Base-by-base conservation (phyloP, 2,113 vertebrate species). In the Pampusana beccarii region DNA sequence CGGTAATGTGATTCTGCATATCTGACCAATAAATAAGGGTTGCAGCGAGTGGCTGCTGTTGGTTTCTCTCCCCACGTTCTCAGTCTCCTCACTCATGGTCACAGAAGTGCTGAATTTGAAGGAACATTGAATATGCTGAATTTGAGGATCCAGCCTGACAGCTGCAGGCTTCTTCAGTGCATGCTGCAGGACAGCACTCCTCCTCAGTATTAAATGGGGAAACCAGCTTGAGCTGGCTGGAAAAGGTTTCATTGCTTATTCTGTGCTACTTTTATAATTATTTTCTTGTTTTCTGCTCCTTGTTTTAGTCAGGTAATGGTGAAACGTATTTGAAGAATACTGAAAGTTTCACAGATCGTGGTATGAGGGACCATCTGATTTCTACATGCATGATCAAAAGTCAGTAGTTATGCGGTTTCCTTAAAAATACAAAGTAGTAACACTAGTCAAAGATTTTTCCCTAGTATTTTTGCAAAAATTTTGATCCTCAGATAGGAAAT, bases 21-120 rank as follows among this genome's bases (percentile, higher is more conserved):
- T 97, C 87, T 95, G 94, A 98, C 97, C 97, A 95, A 97, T 58
- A 97, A 97, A 96, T 64, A 91, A 92, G 95, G 77, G 86, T 81
- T 78, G 2, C 58, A 87, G 42, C 12, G 16, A 48, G 31, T 67
- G 83, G 62, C 36, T 85, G 74, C 29, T 91, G 79, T 38, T 90
- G 80, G 78, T 91, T 95, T 93, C 62, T 87, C 36, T 75, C 84
- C 71, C 21, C 29, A 83, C 16, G 42, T 81, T 90, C 48, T 19
- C 44, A 77, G 67, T 91, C 64, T 64, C 38, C 48, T 82, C 29
- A 16, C 65, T 92, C 54, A 51, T 23, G 33, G 46, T 73, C 73
- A 80, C 62, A 71, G 65, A 88, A 92, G 64, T 29, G 8, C 60
- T 90, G 86, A 50, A 48, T 34, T 89, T 90, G 92, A 91, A 80